A percentile compares a stretch with the other conserved stretches of the same genome.
phyloP scores from a whole-genome alignment of 2,113 vertebrate species.

The Lynx canadensis region DNA sequence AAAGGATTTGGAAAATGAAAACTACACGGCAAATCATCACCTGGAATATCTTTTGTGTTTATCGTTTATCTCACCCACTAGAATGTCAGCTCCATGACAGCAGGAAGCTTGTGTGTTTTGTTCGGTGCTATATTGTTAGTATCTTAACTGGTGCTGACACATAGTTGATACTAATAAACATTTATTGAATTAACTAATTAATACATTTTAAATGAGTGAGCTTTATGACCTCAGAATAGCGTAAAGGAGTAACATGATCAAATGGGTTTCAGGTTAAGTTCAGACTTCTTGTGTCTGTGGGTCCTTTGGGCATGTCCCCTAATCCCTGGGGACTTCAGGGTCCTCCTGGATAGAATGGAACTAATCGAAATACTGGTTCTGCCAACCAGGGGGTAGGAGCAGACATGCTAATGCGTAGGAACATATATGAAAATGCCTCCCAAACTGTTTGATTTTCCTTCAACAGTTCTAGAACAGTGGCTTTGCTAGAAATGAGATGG shows the following conservation, averaged over 20 bases:
- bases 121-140: background rate
- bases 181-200: background rate
- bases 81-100: background rate
- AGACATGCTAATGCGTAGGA: background rate
- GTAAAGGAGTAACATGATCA: background rate
- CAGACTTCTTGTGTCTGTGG: background rate
- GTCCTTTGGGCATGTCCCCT: background rate
- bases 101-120: background rate
- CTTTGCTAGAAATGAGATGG: background rate
- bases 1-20: background rate
- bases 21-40: background rate
- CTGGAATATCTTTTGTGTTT: background rate
- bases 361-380: background rate
- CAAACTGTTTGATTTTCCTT: background rate
- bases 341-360: background rate
- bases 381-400: background rate
- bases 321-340: background rate
- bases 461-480: background rate
- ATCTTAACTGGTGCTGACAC: background rate
- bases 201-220: background rate
- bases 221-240: background rate
- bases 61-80: background rate
- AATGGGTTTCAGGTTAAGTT: background rate
- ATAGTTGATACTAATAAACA: background rate
- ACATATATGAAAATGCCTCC: background rate